phyloP scores from a whole-genome alignment of 37 sponge, comb jelly and placozoan genomes.

The Halisarca cf. caerulea region DNA sequence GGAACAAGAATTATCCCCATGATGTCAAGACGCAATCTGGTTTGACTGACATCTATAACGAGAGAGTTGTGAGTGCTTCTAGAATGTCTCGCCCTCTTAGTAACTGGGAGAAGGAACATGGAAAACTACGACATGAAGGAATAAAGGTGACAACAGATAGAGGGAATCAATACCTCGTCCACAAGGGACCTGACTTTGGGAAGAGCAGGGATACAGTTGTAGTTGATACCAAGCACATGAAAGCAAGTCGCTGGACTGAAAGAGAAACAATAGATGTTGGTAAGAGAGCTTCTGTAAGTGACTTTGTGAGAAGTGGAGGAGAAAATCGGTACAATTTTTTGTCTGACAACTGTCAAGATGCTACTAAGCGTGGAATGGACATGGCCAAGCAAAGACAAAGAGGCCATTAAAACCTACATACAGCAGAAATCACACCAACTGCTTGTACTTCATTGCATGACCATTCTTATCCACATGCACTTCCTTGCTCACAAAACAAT shows the following conservation, averaged over 20 bases:
- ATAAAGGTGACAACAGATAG: background rate
- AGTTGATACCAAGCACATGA: background rate
- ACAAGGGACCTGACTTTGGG: background rate
- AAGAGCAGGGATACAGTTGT: constrained; percentile 7
- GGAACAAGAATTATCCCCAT: background rate
- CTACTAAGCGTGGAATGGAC: background rate
- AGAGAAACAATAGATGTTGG: background rate
- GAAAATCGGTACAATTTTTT: background rate
- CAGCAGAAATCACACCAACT: no score
- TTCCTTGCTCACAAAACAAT: no score
- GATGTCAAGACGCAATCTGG: background rate
- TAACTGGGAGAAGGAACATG: background rate
- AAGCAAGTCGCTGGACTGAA: background rate
- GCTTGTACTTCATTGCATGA: no score
- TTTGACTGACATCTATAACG: background rate
- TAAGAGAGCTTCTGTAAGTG: background rate
- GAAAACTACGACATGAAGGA: background rate
- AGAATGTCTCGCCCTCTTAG: background rate
- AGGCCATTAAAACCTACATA: no score
- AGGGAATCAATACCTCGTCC: background rate
- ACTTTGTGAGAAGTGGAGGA: background rate
- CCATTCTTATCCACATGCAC: no score
- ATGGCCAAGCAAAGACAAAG: no score
- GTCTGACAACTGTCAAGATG: background rate
- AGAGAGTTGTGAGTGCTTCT: background rate